These are phyloP conservation scores for Lithophane socia DNA, from an alignment of 2,888 invertebrate genomes.

Conservation along the genomic window DNA sequence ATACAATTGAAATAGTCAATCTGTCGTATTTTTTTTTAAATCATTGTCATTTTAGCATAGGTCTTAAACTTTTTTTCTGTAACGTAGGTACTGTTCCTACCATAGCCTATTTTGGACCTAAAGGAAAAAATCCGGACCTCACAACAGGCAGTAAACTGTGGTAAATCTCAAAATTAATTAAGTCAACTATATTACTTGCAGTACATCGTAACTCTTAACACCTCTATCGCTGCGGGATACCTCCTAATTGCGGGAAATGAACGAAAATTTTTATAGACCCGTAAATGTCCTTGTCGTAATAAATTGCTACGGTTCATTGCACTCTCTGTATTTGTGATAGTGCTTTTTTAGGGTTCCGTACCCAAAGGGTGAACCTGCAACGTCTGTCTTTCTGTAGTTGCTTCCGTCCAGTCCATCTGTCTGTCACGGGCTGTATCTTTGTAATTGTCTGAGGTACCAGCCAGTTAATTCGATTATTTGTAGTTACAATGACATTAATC, in stretches of 20 bases:
- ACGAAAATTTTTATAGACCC: conserved; percentile 84
- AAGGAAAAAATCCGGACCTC: background rate
- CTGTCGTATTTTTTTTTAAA: too few relatives aligned
- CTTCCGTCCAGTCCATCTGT: background rate
- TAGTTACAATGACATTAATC: background rate
- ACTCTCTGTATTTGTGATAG: conserved; percentile 72
- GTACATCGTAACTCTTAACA: conserved; percentile 65
- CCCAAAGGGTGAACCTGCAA: background rate
- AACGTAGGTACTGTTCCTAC: background rate
- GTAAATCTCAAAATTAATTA: conserved; percentile 77
- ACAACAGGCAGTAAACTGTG: conserved; percentile 70
- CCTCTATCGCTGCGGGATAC: conserved; percentile 60
- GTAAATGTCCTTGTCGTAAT: conserved; percentile 83
- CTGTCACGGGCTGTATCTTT: background rate
- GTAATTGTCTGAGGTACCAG: background rate
- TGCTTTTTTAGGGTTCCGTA: conserved; percentile 59
- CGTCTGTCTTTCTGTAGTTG: too few relatives aligned
- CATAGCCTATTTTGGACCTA: background rate
- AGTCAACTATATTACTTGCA: conserved; percentile 73
- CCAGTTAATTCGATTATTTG: background rate
- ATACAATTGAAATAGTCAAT: too few relatives aligned
- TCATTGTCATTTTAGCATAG: too few relatives aligned
- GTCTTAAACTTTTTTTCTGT: background rate
- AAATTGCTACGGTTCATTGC: conserved; percentile 83
- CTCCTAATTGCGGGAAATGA: conserved; percentile 75